Evolutionary conservation across 2,797 vertebrate species (phyloP), one percentile per base, ranked within the genome.

Genomic region (Dipus sagitta): DNA sequence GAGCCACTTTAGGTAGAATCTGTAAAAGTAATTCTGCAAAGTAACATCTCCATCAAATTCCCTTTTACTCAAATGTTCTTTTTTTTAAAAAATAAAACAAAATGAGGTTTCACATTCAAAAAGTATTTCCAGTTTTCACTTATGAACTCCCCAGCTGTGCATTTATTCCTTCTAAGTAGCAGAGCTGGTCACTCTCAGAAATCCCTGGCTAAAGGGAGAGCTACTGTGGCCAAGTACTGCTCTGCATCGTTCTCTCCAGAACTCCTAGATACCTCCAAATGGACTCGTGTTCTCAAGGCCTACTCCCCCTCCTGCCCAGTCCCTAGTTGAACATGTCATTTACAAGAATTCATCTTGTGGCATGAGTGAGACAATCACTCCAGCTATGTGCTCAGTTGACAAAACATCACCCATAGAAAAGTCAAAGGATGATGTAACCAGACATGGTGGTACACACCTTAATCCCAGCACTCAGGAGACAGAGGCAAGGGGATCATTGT

Each of bases 31-130:
- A 90, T 96, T 96, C 92, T 89, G 68, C 77, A 95, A 95, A 82
- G 52, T 92, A 94, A 91, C 92, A 38, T 93, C 88, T 88, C 67
- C 47, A 78, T 38, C 79, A 97, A 97, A 86, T 70, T 91, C n/a
- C 42, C 68, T 94, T 97, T 96, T 95, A 98, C 97, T 97, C 91
- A 97, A 97, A 96, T 94, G 90, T 13, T 96, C 60, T 90, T 97
- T 97, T 34, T 75, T 94, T 60, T 30, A 30, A 96, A 86, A 95
- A 97, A 58, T 58, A 58, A 95, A 84, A 60, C 68, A 83, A 94
- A 94, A 97, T 95, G 87, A 96, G 94, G 97, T 96, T 97, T 95
- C 93, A 87, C 88, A 94, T 93, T 96, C 78, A 91, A 34, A 95
- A 52, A 67, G n/a, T 60, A 96, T 96, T 96, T 95, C 23, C 93